Percentiles rank a stretch among this genome's conserved stretches.
Conservation (phyloP, 2,113 vertebrate genomes). For the Trochalopteron elliotii region DNA sequence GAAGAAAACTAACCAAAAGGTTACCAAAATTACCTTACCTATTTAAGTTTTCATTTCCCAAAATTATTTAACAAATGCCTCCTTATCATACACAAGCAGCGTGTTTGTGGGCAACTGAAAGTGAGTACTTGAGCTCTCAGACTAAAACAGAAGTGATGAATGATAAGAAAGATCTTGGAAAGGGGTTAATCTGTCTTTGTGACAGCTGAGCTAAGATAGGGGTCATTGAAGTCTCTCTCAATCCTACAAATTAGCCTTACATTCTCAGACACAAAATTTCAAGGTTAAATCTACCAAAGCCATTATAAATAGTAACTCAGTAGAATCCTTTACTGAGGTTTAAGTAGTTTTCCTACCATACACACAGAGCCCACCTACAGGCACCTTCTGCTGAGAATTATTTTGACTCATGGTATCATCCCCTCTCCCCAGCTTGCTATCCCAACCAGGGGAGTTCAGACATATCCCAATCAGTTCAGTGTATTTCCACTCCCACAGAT, state of each 20-base stretch:
- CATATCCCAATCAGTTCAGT: neutral
- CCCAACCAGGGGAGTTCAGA: neutral
- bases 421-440: neutral
- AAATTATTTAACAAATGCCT: neutral
- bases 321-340: neutral
- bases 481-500: neutral
- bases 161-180: conserved; percentile 65
- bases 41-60: neutral
- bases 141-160: conserved; percentile 61
- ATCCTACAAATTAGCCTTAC: conserved; percentile 25
- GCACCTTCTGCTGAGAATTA: neutral
- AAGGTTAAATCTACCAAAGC: conserved; percentile 38
- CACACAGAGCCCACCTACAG: neutral
- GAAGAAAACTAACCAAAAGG: neutral
- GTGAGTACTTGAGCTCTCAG: neutral
- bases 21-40: neutral
- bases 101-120: conserved; percentile 16
- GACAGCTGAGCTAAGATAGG: conserved; percentile 64
- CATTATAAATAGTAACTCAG: neutral
- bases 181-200: conserved; percentile 66
- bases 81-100: neutral
- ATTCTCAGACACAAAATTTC: conserved; percentile 7
- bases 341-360: neutral
- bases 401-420: neutral
- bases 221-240: conserved; percentile 41